Base-by-base conservation (phyloP, 2,888 invertebrate species). In the Zygogramma bicolorata region DNA sequence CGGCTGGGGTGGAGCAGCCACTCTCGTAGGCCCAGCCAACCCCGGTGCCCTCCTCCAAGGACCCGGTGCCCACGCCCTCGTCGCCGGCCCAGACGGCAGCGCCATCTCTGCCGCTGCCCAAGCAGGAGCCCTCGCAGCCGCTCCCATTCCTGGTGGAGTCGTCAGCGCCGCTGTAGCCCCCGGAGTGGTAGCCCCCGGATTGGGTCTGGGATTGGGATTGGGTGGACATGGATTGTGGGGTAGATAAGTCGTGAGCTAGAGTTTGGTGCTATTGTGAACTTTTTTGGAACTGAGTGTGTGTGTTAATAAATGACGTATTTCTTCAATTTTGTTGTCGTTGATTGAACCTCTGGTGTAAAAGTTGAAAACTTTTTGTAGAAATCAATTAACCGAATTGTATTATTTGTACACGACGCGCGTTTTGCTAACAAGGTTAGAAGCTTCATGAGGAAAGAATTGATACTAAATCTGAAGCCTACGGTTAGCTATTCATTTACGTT, bases 91-190 rank as follows among this genome's bases (percentile, higher is more conserved):
- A 25, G 86, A 89, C 88, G 67, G 86, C 83, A 59, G 87, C 87
- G 27, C 88, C 87, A 46, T 87, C 87, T 13, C 87, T 86, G 27
- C 88, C 86, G 58, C 87, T 87, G 65, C 88, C 86, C 1, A 84
- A 86, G 77, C 1, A 87, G 74, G 89, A 84, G 57, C 88, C 81
- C 53, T 87, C 81, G 58, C 85, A 79, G 75, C 86, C 84, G 18
- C 88, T 85, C 69, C 85, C 68, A 79, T 80, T 68, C 80, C 84
- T 25, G 83, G 86, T 66, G 85, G 85, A 67, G 84, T 81, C 53
- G 81, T 85, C 27, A 81, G 81, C 60, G 83, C 82, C 40, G 82
- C 83, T 69, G 83, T 84, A 2, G 80, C 82, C 31, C 85, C 85
- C 5, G 85, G 85, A 66, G 71, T 75, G 31, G 77, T 84, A 57